Percentiles rank a stretch among this genome's conserved stretches.
Conservation (phyloP, 2,797 vertebrate species). For the Pristis pectinata region DNA sequence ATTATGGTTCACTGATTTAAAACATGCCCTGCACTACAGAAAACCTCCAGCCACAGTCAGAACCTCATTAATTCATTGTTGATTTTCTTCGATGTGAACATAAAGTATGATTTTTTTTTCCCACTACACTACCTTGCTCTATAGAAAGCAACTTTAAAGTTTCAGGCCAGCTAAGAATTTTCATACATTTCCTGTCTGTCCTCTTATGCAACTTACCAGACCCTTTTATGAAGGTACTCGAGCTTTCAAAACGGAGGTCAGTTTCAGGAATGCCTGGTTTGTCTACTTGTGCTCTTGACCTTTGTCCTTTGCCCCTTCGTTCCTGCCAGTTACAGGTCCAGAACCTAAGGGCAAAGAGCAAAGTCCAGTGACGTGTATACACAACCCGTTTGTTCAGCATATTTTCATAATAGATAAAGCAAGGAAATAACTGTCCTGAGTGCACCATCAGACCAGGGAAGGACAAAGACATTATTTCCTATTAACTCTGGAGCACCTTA, state of each 20-base stretch:
- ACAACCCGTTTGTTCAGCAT: constrained; percentile 1
- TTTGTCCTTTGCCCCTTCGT: constrained; percentile 30
- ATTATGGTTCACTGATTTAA: not conserved
- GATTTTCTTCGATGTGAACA: not conserved
- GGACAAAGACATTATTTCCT: not conserved
- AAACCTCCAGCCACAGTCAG: not conserved
- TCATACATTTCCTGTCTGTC: not conserved
- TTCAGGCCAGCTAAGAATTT: not conserved
- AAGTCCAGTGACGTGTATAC: not conserved
- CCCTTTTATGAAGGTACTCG: constrained; percentile 1
- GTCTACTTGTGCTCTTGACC: constrained; percentile 26
- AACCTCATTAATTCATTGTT: not conserved
- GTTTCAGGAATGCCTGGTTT: constrained; percentile 36
- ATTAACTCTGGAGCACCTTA: not conserved
- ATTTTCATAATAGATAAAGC: constrained; percentile 6
- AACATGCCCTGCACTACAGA: not conserved
- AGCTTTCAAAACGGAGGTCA: constrained; percentile 28
- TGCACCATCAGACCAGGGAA: not conserved
- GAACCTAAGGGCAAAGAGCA: constrained; percentile 36
- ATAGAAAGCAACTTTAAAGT: not conserved
- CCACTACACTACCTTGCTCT: not conserved
- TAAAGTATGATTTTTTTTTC: not conserved
- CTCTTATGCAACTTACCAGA: not conserved
- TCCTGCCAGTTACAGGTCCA: constrained; percentile 32
- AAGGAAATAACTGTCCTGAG: not conserved